Evolutionary conservation across 1,140 invertebrate species (phyloP), one percentile per base, ranked within the genome.

Genomic region (Formica exsecta): DNA sequence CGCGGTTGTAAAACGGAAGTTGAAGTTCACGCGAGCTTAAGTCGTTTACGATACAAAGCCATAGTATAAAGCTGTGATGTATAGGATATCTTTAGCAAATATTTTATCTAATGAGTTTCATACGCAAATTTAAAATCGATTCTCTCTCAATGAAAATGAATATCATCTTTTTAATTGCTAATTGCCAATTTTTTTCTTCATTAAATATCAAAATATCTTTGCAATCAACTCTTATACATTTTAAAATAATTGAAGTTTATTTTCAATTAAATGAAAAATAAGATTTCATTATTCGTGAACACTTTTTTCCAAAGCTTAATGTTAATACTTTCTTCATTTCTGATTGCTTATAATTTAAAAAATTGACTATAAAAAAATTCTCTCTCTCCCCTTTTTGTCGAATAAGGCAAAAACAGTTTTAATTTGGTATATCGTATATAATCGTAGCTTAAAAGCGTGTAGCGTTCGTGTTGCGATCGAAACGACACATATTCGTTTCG

Each of bases 201-300:
- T 61, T 38, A 61, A 75, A 75, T 75, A 19, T 36, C n/a, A 13
- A 61, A 75, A 75, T 75, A 19, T 36, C n/a, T 13, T 51, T 3
- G 3, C 16, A 9, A 13, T 9, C 16, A 4, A 54, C 29, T 57
- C 11, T 57, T 6, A 2, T 6, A 2, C 38, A 75, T 75, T 59
- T 25, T 1, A 38, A 13, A 11, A 25, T 22, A 32, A 13, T 22
- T 48, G 11, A 7, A 36, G 11, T 36, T 59, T n/a, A 8, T 16
- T 59, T 7, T 3, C n/a, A 41, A 19, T 38, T 19, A 25, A 59
- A 25, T 13, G 2, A 38, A 41, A 9, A 22, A 19, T 25, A 4
- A 25, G 8, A 13, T 13, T 41, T 29, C 22, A 29, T 41, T 41
- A 61, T 61, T 59, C 3, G 7, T 22, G 9, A 7, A 7, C 7